phyloP scores from a whole-genome alignment of 1,140 invertebrate species.

The Chironomus tepperi region DNA sequence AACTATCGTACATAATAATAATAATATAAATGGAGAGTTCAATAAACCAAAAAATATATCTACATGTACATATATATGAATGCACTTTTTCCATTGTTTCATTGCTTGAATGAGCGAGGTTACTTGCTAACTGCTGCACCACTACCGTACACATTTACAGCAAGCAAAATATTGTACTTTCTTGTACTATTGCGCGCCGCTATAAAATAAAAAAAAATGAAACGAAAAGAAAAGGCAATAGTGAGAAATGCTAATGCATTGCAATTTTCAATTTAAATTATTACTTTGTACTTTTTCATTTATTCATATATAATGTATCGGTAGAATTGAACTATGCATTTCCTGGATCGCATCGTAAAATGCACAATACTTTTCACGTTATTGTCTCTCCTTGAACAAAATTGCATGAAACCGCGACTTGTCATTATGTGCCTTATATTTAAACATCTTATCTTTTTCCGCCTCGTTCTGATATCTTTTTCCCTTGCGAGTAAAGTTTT shows the following conservation, averaged over 20 bases:
- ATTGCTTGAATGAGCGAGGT: constrained; percentile 1
- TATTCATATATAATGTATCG: not conserved
- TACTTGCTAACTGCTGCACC: not conserved
- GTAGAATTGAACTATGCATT: not conserved
- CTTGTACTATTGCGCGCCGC: not conserved
- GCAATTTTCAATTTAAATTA: constrained; percentile 21
- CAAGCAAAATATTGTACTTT: not conserved
- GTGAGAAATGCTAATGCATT: not conserved
- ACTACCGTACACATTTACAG: not conserved
- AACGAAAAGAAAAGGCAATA: not conserved
- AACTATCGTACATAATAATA: not conserved
- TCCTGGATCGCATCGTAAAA: not conserved
- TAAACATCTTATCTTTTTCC: not conserved
- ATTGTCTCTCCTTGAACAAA: not conserved
- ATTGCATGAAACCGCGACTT: not conserved
- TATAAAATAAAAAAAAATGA: not conserved
- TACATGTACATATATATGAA: no score
- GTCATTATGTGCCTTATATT: not conserved
- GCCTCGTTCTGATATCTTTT: not conserved
- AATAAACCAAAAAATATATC: constrained; percentile 16
- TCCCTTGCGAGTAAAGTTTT: no score
- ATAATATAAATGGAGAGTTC: not conserved
- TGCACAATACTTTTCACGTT: not conserved
- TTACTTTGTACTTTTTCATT: not conserved
- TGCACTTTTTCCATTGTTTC: constrained; percentile 23